Base-by-base conservation (phyloP, 2,797 vertebrate genomes). In the Fundulus diaphanus region DNA sequence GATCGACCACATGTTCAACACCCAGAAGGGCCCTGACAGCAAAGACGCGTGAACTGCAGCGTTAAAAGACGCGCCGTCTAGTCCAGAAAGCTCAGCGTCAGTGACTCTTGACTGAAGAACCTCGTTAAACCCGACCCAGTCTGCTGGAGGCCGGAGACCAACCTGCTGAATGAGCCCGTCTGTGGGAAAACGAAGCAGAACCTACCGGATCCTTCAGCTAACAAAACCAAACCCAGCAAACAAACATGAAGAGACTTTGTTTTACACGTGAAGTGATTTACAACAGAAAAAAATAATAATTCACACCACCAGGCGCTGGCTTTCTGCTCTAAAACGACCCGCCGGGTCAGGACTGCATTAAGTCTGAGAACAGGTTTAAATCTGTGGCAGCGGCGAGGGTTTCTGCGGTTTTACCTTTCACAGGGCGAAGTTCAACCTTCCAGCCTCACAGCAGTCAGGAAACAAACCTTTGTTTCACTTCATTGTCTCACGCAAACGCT, bases 401-500 rank as follows among this genome's bases (percentile, higher is more conserved):
- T 63, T 16, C 72, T 33, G 48, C 51, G 46, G 40, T 80, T 70
- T 71, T 40, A 56, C 27, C 16, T 54, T 44, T 24, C 74, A 74
- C 18, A 9, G 87, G 82, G 40, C 86, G 85, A 89, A 87, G 89
- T 77, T 87, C 86, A 80, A n/a, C 61, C 1, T 27, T 24, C 18
- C 5, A 0, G 61, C 73, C 65, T 83, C 54, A 67, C 56, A 70
- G 77, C 68, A 11, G 49, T 56, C 40, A 73, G 72, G 76, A 81
- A 82, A 79, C 1, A 0, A 67, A 79, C 35, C 59, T 70, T 29
- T 63, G 3, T 33, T 27, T 27, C 40, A 33, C 72, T 74, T 74
- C 27, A 82, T 82, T 59, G 63, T 78, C 77, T 57, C 27, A 42
- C 33, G 42, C 22, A 3, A 51, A 66, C 57, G 15, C 24, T 0